Evolutionary conservation across 1,140 invertebrate genomes (phyloP), one percentile per base, ranked within the genome.

Genomic region (Zaprionus inermis): DNA sequence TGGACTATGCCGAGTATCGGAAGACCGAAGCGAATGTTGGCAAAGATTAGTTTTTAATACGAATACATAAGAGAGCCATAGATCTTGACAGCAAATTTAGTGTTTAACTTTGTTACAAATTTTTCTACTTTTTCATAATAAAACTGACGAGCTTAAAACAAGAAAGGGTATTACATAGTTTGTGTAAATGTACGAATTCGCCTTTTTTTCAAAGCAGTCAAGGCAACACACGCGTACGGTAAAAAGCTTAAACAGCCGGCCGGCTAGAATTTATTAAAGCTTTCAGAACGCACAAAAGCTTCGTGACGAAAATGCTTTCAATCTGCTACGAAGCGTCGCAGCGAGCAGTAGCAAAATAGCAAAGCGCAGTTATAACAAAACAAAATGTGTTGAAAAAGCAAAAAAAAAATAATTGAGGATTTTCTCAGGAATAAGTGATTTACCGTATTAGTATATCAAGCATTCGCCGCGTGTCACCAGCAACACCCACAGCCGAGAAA

Each of bases 1-100:
- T 97, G 59, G 95, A 96, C 85, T 97, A 96, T 91, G 85, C 93
- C 3, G 96, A 97, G 92, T 97, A 95, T 84, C 93, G 94, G 65
- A 91, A 85, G 55, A 91, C 81, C 49, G 91, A 91, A 67, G 66
- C 66, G 9, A 70, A 54, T 11, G 54, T 88, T 51, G 84, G 80
- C 64, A 89, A 78, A 34, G 74, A 85, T 14, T 79, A 82, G 54
- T 41, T 41, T n/a, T n/a, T 64, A 7, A 18, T 41, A 3, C 16
- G 11, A 46, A 20, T 44, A 5, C 16, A 4, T 20, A 2, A 18
- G 54, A 76, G 59, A 82, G 80, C 72, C 61, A 68, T 72, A 65
- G 64, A 79, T 76, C 63, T 75, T 72, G 76, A 82, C 67, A 67
- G 14, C 38, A 2, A 56, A 32, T 24, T 51, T 57, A 56, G 24